A percentile compares a stretch with the other conserved stretches of the same genome.
phyloP scores from a whole-genome alignment of 92 coral and sea anemone genomes.

The Phenganax subtilis region DNA sequence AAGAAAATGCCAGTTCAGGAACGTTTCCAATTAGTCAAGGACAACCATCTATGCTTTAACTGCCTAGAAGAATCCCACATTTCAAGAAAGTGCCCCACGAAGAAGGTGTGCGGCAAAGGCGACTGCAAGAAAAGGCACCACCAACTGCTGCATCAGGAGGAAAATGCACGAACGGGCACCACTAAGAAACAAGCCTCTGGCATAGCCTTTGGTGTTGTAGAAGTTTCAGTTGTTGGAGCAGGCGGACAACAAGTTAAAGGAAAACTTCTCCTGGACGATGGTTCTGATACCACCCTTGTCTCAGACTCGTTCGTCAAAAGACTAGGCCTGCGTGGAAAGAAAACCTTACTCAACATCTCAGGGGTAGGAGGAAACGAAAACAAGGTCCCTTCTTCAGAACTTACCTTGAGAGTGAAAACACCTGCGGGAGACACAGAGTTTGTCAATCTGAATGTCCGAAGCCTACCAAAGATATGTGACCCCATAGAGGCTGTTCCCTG shows the following conservation, averaged over 20 bases:
- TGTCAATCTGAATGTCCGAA: constrained; percentile 14
- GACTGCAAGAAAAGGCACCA: constrained; percentile 52
- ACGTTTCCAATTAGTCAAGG: constrained; percentile 51
- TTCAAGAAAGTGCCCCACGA: constrained; percentile 41
- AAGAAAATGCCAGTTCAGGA: constrained; percentile 51
- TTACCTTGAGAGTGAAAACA: constrained; percentile 16
- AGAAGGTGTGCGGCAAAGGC: constrained; percentile 39
- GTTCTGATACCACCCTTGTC: constrained; percentile 27
- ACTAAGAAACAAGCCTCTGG: constrained; percentile 14
- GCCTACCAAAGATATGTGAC: constrained; percentile 19
- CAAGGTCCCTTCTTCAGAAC: not conserved
- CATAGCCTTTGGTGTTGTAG: constrained; percentile 20
- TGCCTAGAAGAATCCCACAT: constrained; percentile 55
- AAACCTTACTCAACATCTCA: constrained; percentile 10
- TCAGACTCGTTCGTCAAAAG: constrained; percentile 17
- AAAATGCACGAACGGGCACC: constrained; percentile 18
- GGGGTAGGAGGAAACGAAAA: constrained; percentile 25
- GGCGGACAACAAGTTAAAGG: constrained; percentile 16
- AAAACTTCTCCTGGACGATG: constrained; percentile 33
- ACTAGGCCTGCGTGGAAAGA: constrained; percentile 23
- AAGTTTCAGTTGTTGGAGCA: constrained; percentile 25
- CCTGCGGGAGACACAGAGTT: constrained; percentile 18
- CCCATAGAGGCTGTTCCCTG: constrained; percentile 27
- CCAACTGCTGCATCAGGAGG: constrained; percentile 48
- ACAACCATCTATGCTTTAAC: constrained; percentile 52